Conservation (phyloP, 2,888 invertebrate genomes). For the Drosophila suboccidentalis region DNA sequence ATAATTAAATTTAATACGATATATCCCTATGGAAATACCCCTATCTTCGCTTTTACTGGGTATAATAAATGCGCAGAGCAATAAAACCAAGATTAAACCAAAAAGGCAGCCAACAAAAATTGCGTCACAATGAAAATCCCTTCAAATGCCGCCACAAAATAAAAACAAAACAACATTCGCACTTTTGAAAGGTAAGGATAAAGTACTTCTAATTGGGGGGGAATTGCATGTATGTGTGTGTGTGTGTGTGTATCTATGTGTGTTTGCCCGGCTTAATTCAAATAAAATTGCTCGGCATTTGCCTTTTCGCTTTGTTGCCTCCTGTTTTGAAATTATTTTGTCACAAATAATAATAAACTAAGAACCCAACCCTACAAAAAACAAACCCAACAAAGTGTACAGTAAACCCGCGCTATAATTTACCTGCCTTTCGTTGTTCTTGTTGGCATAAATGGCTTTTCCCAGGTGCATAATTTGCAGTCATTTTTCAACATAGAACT, state of each 20-base stretch:
- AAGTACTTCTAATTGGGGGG: constrained; percentile 1
- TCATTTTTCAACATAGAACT: constrained; percentile 49
- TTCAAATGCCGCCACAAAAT: constrained; percentile 32
- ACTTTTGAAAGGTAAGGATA: constrained; percentile 16
- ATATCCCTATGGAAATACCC: not conserved
- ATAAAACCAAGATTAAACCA: constrained; percentile 52
- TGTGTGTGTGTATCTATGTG: constrained; percentile 13
- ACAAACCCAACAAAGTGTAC: constrained; percentile 2
- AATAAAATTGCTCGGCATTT: constrained; percentile 60
- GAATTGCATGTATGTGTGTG: constrained; percentile 1
- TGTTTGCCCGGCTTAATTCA: constrained; percentile 52
- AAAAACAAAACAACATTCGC: constrained; percentile 21
- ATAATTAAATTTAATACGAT: not conserved
- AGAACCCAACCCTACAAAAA: constrained; percentile 15
- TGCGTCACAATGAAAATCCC: constrained; percentile 59
- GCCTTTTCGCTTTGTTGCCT: constrained; percentile 31
- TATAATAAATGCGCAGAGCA: constrained; percentile 20
- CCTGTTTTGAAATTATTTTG: constrained; percentile 50
- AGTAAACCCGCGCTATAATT: constrained; percentile 40
- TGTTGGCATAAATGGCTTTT: constrained; percentile 31
- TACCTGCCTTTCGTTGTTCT: constrained; percentile 41
- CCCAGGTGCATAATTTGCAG: constrained; percentile 70
- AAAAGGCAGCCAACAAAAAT: constrained; percentile 42
- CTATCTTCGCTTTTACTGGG: not conserved
- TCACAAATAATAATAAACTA: constrained; percentile 42